Evolutionary conservation across 2,888 invertebrate genomes (phyloP), one percentile per base, ranked within the genome.

Genomic region (Colostygia pectinataria): DNA sequence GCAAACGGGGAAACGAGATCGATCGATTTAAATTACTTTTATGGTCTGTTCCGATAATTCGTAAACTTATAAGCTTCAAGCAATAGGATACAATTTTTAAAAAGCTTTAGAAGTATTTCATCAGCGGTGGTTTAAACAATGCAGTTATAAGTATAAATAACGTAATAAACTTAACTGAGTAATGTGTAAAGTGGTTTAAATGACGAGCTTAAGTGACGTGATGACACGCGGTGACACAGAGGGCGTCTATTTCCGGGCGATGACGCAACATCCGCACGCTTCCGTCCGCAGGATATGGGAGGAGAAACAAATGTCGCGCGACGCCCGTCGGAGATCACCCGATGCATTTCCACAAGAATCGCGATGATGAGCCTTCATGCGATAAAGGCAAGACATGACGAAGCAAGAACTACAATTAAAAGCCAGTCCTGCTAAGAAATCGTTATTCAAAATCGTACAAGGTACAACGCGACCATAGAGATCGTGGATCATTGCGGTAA

Each of bases 201-300:
- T 61, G 59, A 58, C 52, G 59, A 51, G 52, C 46, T 55, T 49
- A n/a, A 58, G 57, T 69, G 70, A 68, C 63, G 70, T 66, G 72
- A 61, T 64, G 68, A 63, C 63, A 70, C 63, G 65, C 75, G 74
- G 67, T 86, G 87, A 86, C 86, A 86, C 83, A 88, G 83, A 85
- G 84, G 83, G 83, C 83, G 83, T 77, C 74, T 82, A 84, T 87
- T 86, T 89, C 89, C 88, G 87, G 70, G 72, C 65, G 77, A 58
- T 89, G 88, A 89, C 87, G 87, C 79, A 84, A 89, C 81, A 78
- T 86, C 86, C 87, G 77, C 73, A 58, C 71, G 70, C 77, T 86
- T 87, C 87, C 85, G 83, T 71, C 73, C 80, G 77, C 83, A 82
- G 86, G 87, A 86, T 83, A 83, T 68, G 71, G 63, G 68, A 72